Base-by-base conservation (phyloP, 2,888 invertebrate genomes). In the Leptarthrus brevirostris region DNA sequence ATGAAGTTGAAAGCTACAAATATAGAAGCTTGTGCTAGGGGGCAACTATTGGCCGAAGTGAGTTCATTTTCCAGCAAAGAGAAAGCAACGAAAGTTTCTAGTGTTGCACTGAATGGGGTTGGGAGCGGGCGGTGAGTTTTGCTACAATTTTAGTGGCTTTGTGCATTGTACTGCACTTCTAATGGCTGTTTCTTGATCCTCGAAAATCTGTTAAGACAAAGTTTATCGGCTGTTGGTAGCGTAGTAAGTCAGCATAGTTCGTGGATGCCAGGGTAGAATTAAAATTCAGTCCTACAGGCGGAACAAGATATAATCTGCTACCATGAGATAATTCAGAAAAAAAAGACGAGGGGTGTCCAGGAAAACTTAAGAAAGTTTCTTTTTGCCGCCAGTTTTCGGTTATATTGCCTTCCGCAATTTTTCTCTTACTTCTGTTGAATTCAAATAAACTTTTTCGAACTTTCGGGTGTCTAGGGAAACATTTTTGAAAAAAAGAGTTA, bases 111-210 rank as follows among this genome's bases (percentile, higher is more conserved):
- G n/a, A n/a, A n/a, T n/a, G n/a, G n/a, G 18, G 34, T 40, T 40
- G 36, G 22, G 12, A 20, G 36, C 22, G 61, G 40, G 18, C 5
- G n/a, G 10, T n/a, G 18, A 56, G 3, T 3, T 26, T 66, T 14
- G 18, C 26, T 66, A 26, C 47, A 24, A 66, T 66, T 66, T 24
- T 20, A 49, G 47, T n/a, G 47, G 26, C 66, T 66, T 66, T 66
- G 47, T 66, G 49, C 66, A 66, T 47, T 66, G 44, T 49, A 49
- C 44, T 66, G 66, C 66, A 49, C 49, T 66, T 66, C 49, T 66
- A 66, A 66, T 66, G 66, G 44, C 26, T 47, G 47, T 66, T 14
- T 26, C 47, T 14, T 66, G 66, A 66, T 47, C 49, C 66, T 66
- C 26, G 44, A 47, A 26, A 66, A 26, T 26, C 49, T 66, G 66